phyloP scores from a whole-genome alignment of 2,888 invertebrate species.

The Thyatira batis region DNA sequence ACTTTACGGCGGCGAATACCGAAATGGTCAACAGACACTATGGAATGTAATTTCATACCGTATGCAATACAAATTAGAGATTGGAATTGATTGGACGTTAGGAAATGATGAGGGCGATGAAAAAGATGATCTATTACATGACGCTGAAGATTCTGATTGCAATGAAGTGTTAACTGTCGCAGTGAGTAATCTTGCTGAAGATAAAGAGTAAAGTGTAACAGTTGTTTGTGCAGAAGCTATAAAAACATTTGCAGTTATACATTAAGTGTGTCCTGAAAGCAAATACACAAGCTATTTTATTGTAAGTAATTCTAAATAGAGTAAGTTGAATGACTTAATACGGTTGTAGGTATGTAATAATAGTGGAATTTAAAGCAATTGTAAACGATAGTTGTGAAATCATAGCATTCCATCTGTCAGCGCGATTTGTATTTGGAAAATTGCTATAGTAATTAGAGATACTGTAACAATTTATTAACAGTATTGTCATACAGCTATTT shows the following conservation, averaged over 20 bases:
- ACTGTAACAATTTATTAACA: slow-evolving; percentile 23
- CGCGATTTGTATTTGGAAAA: slow-evolving; percentile 4
- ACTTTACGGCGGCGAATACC: slow-evolving; percentile 51
- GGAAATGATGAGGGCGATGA: background rate
- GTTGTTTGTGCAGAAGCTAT: background rate
- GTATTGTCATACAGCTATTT: slow-evolving; percentile 20
- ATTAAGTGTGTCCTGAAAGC: background rate
- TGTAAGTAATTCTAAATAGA: background rate
- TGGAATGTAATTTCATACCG: slow-evolving; percentile 21
- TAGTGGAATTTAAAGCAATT: background rate
- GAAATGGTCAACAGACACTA: slow-evolving; percentile 41
- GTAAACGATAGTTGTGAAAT: background rate
- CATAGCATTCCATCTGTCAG: background rate
- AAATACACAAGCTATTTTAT: background rate
- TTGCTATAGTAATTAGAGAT: slow-evolving; percentile 18
- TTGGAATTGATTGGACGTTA: slow-evolving; percentile 6
- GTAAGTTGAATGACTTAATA: background rate
- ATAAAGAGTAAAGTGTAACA: slow-evolving; percentile 1
- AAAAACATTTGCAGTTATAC: background rate
- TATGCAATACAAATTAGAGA: slow-evolving; percentile 11
- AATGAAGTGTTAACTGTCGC: background rate
- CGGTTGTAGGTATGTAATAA: background rate
- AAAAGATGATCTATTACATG: slow-evolving; percentile 1
- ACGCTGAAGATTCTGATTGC: background rate
- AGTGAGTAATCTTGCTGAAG: background rate